These are phyloP conservation scores for Eupithecia exiguata DNA, from an alignment of 2,888 invertebrate genomes.

Conservation along the genomic window DNA sequence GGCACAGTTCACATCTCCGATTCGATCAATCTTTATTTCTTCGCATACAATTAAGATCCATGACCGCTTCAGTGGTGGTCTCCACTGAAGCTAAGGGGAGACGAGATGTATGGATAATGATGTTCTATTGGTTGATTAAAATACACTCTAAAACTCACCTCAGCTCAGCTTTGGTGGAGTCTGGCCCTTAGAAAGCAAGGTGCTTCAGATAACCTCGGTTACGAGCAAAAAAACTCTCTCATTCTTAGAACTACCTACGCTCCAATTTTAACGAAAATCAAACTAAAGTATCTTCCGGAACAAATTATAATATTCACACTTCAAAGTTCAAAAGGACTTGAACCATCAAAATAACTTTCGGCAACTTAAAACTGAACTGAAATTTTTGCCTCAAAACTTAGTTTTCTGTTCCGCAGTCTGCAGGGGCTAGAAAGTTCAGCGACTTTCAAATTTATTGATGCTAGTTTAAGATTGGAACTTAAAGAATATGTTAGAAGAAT, in stretches of 20 bases:
- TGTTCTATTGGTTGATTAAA: too few relatives aligned
- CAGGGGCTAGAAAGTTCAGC: constrained; percentile 33
- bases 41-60: too few relatives aligned
- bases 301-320: constrained; percentile 17
- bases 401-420: constrained; percentile 27
- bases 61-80: too few relatives aligned
- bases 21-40: too few relatives aligned
- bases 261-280: background rate
- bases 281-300: constrained; percentile 4
- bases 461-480: constrained; percentile 12
- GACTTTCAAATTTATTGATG: constrained; percentile 38
- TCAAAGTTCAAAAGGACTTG: constrained; percentile 19
- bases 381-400: constrained; percentile 24
- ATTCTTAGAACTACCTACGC: background rate
- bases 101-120: too few relatives aligned
- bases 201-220: background rate
- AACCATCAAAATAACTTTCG: constrained; percentile 30
- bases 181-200: too few relatives aligned
- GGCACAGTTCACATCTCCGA: too few relatives aligned
- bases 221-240: background rate
- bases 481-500: background rate
- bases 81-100: too few relatives aligned
- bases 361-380: constrained; percentile 21
- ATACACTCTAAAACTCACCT: too few relatives aligned
- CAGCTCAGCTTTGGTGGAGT: too few relatives aligned